These are phyloP conservation scores for Diuraphis noxia DNA, from an alignment of 1,140 invertebrate species.

Conservation along the genomic window DNA sequence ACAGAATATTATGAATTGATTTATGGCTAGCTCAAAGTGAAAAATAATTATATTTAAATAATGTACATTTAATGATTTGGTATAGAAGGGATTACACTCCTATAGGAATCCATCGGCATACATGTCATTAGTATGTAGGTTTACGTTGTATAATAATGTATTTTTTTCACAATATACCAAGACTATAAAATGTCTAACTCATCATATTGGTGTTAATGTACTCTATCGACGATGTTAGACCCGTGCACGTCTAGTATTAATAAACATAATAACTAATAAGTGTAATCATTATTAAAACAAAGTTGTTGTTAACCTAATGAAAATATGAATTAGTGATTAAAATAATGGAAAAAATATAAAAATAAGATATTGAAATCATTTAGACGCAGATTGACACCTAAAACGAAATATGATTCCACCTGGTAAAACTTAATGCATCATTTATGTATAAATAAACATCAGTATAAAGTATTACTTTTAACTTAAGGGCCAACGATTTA, in stretches of 20 bases:
- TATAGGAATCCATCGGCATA: background rate
- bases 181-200: background rate
- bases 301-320: background rate
- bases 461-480: background rate
- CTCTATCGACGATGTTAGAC: background rate
- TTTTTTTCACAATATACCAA: background rate
- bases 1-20: background rate
- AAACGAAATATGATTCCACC: background rate
- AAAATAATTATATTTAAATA: conserved; percentile 18
- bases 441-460: background rate
- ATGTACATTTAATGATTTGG: conserved; percentile 2
- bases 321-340: background rate
- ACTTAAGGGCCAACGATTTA: background rate
- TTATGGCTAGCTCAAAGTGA: background rate
- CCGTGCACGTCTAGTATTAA: background rate
- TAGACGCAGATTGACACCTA: background rate
- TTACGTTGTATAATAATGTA: background rate
- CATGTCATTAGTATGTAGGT: background rate
- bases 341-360: background rate
- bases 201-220: background rate
- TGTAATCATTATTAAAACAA: background rate
- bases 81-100: background rate
- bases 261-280: background rate
- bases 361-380: background rate
- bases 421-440: background rate